A percentile compares a stretch with the other conserved stretches of the same genome.
phyloP scores from a whole-genome alignment of 1,140 invertebrate species.

The Polypedilum vanderplanki region DNA sequence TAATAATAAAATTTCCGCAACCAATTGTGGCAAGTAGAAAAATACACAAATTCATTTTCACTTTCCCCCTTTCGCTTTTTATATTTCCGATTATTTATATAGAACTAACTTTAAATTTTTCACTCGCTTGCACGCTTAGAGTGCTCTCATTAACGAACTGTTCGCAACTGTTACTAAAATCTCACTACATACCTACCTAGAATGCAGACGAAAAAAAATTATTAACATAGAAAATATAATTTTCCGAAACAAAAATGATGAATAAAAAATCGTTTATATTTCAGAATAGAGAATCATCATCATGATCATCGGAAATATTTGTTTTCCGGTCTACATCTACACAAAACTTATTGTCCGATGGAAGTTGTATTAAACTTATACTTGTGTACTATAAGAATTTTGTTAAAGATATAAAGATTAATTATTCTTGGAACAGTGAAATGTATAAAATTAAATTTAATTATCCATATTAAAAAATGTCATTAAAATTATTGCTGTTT shows the following conservation, averaged over 20 bases:
- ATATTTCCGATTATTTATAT: not conserved
- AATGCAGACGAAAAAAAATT: slow-evolving; percentile 7
- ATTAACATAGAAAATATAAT: slow-evolving; percentile 2
- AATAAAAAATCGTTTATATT: slow-evolving; percentile 5
- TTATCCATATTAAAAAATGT: no score
- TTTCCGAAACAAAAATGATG: not conserved
- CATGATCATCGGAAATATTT: slow-evolving; percentile 13
- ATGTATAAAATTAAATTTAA: no score
- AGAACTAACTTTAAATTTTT: not conserved
- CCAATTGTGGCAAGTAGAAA: not conserved
- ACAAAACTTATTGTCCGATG: not conserved
- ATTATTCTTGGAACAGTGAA: no score
- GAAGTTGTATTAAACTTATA: no score
- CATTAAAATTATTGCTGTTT: no score
- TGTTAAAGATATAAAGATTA: no score
- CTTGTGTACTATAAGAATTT: no score
- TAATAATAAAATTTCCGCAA: not conserved
- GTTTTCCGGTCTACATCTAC: slow-evolving; percentile 4
- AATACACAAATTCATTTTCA: slow-evolving; percentile 24
- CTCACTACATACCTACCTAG: not conserved
- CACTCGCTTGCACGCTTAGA: not conserved
- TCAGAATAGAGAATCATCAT: slow-evolving; percentile 18
- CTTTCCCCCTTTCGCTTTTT: slow-evolving; percentile 4
- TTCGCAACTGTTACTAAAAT: not conserved
- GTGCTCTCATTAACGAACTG: not conserved